Evolutionary conservation across 35 echinoderm and acorn worm species (phyloP).

Genomic region (Heliocidaris tuberculata): DNA sequence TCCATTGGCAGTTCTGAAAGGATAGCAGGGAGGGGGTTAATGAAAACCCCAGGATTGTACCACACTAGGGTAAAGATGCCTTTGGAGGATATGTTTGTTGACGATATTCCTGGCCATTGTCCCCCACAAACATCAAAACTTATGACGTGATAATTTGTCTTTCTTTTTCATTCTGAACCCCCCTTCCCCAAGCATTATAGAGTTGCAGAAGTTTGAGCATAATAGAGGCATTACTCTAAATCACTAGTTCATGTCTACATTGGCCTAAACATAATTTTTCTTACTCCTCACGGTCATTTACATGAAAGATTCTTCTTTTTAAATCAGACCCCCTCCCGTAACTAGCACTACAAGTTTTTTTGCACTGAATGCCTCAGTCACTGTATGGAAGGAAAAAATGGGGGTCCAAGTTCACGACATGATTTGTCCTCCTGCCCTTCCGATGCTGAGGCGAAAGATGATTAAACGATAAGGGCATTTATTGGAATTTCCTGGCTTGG

Average conservation of each 20-base stretch:
- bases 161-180: background rate
- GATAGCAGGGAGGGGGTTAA: background rate
- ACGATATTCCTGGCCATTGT: background rate
- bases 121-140: background rate
- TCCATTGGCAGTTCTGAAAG: background rate
- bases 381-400: background rate
- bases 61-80: background rate
- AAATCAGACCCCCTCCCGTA: too few species aligned
- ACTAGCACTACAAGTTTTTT: too few species aligned
- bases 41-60: background rate
- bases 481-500: background rate
- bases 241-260: too few species aligned
- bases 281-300: too few species aligned
- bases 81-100: background rate
- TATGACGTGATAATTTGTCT: background rate
- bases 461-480: background rate
- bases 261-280: too few species aligned
- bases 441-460: background rate
- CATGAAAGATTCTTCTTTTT: too few species aligned
- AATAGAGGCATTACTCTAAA: too few species aligned
- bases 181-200: background rate
- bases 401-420: background rate
- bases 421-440: background rate
- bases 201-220: too few species aligned
- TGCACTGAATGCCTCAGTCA: background rate